These are phyloP conservation scores for Pterophyllum scalare DNA, from an alignment of 2,113 vertebrate species.

Conservation along the genomic window DNA sequence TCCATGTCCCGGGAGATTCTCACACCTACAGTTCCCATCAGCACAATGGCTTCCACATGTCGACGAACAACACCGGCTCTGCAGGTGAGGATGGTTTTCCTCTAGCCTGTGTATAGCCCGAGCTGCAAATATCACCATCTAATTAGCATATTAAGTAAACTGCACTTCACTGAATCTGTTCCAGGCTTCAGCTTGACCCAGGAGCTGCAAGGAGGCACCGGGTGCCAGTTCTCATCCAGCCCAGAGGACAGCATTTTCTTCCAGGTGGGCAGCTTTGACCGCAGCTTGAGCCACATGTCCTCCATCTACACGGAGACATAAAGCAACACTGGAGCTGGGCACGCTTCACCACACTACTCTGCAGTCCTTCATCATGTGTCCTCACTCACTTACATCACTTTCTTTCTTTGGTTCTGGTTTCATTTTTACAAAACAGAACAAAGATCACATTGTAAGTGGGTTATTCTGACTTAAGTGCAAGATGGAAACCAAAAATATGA, in stretches of 20 bases:
- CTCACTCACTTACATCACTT: not conserved
- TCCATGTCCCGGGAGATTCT: slow-evolving; percentile 84
- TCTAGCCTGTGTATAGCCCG: too few species aligned
- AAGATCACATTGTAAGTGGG: not conserved
- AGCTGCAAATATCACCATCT: not conserved
- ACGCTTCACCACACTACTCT: slow-evolving; percentile 18
- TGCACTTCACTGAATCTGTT: slow-evolving; percentile 1
- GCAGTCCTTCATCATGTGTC: slow-evolving; percentile 1
- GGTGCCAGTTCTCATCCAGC: slow-evolving; percentile 84
- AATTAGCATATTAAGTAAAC: not conserved
- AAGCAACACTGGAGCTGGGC: slow-evolving; percentile 48
- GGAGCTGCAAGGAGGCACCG: slow-evolving; percentile 83
- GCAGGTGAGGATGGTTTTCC: slow-evolving; percentile 80
- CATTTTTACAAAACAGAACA: not conserved
- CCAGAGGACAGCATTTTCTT: slow-evolving; percentile 92
- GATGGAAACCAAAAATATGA: not conserved
- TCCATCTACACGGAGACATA: slow-evolving; percentile 96
- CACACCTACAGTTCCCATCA: slow-evolving; percentile 86
- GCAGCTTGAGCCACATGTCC: slow-evolving; percentile 92
- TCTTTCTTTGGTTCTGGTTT: not conserved
- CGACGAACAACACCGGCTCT: slow-evolving; percentile 78
- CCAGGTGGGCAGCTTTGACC: slow-evolving; percentile 91
- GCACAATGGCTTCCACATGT: slow-evolving; percentile 90
- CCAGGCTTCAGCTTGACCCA: slow-evolving; percentile 89
- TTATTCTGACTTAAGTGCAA: not conserved